Evolutionary conservation across 2,888 invertebrate species (phyloP), one percentile per base, ranked within the genome.

Genomic region (Lasioglossum calceatum): DNA sequence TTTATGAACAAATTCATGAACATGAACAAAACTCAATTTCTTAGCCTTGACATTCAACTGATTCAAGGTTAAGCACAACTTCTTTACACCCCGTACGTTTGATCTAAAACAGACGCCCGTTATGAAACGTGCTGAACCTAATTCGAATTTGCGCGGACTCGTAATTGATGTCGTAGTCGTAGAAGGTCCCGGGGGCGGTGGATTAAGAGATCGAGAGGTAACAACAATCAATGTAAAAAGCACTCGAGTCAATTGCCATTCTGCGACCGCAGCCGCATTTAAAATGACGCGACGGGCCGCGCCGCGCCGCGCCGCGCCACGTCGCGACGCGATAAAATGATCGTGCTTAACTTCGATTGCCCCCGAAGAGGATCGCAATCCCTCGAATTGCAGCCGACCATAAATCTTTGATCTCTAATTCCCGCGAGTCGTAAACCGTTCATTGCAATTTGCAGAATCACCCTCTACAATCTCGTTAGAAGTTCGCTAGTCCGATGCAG

Each of bases 381-480:
- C 77, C 73, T 14, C 42, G 72, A 86, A 76, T 86, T 78, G 75
- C 72, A 39, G 4, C 39, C 47, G 12, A 5, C 32, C 77, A 47
- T 85, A 86, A 85, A 81, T 86, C 81, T 71, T 67, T 42, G 78
- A 81, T 74, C 85, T 44, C 75, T 58, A 75, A 85, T 78, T 85
- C 74, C 75, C 50, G 16, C 64, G n/a, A 72, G 16, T 61, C 81
- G 77, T 75, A 75, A 78, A 86, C 32, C 67, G 42, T 74, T 77
- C 50, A 8, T 39, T 32, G 47, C 47, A 32, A 70, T 50, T 74
- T 42, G 58, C 10, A 74, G 50, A 61, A 54, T 16, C 50, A 58
- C 32, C 36, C 19, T 44, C 75, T 50, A 39, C 12, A 80, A 54
- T 74, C 39, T 27, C n/a, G 47, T 19, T 70, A 70, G 16, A 42